Evolutionary conservation across 2,888 invertebrate genomes (phyloP).

Genomic region (Erebia palarica): DNA sequence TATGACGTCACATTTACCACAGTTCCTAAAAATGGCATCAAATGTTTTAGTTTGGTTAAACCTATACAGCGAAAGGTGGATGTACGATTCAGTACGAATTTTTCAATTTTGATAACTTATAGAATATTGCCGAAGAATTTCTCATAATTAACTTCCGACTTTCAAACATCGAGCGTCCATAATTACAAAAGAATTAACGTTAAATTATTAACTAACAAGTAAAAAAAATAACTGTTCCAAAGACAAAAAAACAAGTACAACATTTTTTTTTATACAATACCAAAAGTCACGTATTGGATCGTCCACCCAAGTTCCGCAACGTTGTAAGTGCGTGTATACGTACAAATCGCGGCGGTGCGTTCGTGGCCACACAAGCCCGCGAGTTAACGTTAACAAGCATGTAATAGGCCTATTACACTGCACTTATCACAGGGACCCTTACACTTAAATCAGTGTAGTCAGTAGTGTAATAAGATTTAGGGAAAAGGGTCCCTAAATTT

Average conservation of each 20-base stretch:
- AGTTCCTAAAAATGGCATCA: background rate
- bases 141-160: background rate
- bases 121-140: background rate
- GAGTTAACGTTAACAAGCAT: background rate
- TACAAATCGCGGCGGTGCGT: background rate
- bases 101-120: background rate
- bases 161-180: background rate
- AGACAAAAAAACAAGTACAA: background rate
- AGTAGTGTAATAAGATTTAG: too few species aligned
- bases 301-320: slow-evolving; percentile 17
- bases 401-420: too few species aligned
- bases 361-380: too few species aligned
- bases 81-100: slow-evolving; percentile 24
- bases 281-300: slow-evolving; percentile 20
- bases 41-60: slow-evolving; percentile 10
- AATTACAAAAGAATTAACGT: background rate
- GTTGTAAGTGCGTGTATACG: background rate
- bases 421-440: too few species aligned
- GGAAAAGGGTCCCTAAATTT: too few species aligned
- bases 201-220: background rate
- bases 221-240: background rate
- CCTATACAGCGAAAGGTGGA: slow-evolving; percentile 6
- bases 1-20: background rate
- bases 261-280: slow-evolving; percentile 4
- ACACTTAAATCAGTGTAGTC: too few species aligned